phyloP scores from a whole-genome alignment of 2,888 invertebrate species.

The Cheilosia impressa region DNA sequence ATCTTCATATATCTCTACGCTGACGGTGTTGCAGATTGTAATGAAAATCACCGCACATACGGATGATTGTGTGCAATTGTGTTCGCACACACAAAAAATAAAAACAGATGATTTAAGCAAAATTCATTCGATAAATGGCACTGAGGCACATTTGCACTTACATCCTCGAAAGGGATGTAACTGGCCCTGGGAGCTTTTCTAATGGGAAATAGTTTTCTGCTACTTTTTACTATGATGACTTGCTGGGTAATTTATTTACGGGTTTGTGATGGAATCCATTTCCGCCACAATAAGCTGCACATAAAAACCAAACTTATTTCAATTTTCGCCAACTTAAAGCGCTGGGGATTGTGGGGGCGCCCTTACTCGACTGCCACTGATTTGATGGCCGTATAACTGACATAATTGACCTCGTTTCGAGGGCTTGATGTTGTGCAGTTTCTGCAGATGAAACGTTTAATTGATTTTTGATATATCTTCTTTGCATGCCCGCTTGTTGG shows the following conservation, averaged over 20 bases:
- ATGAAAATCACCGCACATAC: too few species aligned
- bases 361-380: constrained; percentile 22
- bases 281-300: constrained; percentile 65
- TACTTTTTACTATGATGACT: constrained; percentile 51
- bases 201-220: constrained; percentile 53
- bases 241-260: constrained; percentile 58
- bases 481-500: constrained; percentile 47
- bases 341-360: background rate
- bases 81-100: constrained; percentile 4
- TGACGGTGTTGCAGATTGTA: constrained; percentile 13
- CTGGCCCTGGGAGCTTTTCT: constrained; percentile 68
- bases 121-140: constrained; percentile 50
- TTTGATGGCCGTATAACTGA: constrained; percentile 49
- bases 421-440: constrained; percentile 35
- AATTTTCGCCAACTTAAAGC: constrained; percentile 45
- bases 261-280: constrained; percentile 67
- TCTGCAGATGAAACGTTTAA: constrained; percentile 49
- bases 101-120: constrained; percentile 46
- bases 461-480: constrained; percentile 68
- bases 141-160: constrained; percentile 45
- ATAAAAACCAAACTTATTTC: constrained; percentile 65
- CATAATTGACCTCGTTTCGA: constrained; percentile 64
- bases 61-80: background rate
- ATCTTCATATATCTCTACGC: constrained; percentile 41
- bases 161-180: constrained; percentile 43